Conservation (phyloP, 2,888 invertebrate genomes). For the Fissipunctia ypsillon region DNA sequence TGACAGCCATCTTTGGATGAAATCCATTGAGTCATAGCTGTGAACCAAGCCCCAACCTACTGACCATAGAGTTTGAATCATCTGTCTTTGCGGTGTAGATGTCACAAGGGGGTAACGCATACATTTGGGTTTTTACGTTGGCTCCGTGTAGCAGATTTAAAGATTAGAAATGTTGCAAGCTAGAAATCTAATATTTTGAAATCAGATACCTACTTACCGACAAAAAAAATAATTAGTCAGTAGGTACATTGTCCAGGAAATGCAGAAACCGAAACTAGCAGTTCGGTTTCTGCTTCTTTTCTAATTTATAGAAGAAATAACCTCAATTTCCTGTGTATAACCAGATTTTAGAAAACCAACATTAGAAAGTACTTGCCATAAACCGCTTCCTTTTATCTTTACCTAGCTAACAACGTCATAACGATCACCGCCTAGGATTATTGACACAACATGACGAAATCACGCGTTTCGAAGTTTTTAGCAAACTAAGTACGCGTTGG, state of each 20-base stretch:
- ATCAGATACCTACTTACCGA: neutral
- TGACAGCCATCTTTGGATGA: neutral
- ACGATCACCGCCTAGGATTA: slow-evolving; percentile 32
- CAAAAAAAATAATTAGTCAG: neutral
- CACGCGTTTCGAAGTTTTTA: slow-evolving; percentile 67
- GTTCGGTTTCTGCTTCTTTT: too few species aligned
- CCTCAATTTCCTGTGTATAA: slow-evolving; percentile 3
- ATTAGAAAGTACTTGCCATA: slow-evolving; percentile 41
- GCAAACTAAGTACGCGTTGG: slow-evolving; percentile 60
- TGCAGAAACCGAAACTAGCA: neutral
- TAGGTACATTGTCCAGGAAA: slow-evolving; percentile 7
- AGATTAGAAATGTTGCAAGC: neutral
- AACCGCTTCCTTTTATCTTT: slow-evolving; percentile 38
- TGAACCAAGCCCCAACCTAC: slow-evolving; percentile 3
- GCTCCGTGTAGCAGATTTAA: neutral
- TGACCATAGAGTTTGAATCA: slow-evolving; percentile 14
- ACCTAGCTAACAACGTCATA: slow-evolving; percentile 15
- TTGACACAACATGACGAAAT: slow-evolving; percentile 60
- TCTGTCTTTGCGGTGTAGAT: neutral
- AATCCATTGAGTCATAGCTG: slow-evolving; percentile 24
- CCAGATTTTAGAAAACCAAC: slow-evolving; percentile 28
- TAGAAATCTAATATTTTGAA: slow-evolving; percentile 6
- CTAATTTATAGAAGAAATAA: neutral
- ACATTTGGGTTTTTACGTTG: slow-evolving; percentile 25
- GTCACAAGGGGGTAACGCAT: neutral